These are phyloP conservation scores for Folsomia manolachei DNA, from an alignment of 2,888 invertebrate genomes.

Conservation along the genomic window DNA sequence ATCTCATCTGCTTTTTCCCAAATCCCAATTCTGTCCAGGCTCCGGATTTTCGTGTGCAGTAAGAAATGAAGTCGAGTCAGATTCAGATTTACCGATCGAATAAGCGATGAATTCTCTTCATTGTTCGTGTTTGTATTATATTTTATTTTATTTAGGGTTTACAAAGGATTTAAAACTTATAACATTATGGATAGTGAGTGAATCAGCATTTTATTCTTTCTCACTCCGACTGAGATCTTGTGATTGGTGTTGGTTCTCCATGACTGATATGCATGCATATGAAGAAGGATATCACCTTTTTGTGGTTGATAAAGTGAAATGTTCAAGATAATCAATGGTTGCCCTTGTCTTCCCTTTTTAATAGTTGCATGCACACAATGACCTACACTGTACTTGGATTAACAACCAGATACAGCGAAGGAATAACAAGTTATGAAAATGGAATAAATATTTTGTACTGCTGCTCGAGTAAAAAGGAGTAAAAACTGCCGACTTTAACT, in stretches of 20 bases:
- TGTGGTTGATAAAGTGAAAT: neutral
- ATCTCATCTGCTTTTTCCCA: neutral
- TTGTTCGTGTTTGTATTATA: constrained; percentile 1
- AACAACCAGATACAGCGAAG: too few species aligned
- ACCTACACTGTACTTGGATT: too few species aligned
- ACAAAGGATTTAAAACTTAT: constrained; percentile 1
- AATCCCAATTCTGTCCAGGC: neutral
- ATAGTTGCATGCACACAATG: too few species aligned
- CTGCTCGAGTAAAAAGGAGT: neutral
- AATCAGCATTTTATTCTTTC: neutral
- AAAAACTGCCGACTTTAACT: neutral
- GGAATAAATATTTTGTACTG: neutral
- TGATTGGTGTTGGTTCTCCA: too few species aligned
- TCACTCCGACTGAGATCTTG: neutral
- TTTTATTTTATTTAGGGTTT: neutral
- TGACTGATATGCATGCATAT: neutral
- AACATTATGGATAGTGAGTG: too few species aligned
- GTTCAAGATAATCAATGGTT: neutral
- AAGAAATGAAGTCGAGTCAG: neutral
- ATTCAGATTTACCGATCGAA: neutral
- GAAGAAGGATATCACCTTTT: neutral
- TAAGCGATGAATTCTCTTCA: neutral
- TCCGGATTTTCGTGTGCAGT: neutral
- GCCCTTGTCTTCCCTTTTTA: neutral
- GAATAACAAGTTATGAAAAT: neutral